Conservation (phyloP, 2,797 vertebrate genomes). For the Myotis vivesi region DNA sequence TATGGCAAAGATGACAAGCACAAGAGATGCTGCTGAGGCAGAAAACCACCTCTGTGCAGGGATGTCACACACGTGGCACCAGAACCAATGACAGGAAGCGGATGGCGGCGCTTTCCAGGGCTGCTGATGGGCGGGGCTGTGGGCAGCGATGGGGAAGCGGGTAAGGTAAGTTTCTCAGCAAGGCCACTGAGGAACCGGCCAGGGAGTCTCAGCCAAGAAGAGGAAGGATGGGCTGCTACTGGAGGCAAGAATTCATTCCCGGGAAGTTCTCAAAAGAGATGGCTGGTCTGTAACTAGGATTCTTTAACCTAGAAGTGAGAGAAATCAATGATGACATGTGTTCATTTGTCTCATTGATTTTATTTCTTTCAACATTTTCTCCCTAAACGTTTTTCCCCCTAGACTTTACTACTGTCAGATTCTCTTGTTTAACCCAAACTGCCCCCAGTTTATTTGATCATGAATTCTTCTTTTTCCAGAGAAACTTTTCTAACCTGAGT, state of each 20-base stretch:
- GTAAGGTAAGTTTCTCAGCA: not conserved
- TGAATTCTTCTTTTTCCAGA: not conserved
- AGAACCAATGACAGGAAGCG: not conserved
- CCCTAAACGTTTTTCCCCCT: not conserved
- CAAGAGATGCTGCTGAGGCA: not conserved
- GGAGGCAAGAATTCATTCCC: not conserved
- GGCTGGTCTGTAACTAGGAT: not conserved
- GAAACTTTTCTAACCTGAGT: not conserved
- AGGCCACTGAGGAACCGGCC: not conserved
- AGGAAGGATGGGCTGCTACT: not conserved
- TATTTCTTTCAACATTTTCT: constrained; percentile 27
- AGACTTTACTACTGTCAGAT: not conserved
- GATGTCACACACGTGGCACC: not conserved
- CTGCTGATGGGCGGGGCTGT: not conserved
- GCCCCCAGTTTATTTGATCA: not conserved
- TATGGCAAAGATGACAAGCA: not conserved
- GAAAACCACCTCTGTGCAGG: not conserved
- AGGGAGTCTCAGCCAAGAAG: not conserved
- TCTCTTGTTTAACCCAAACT: not conserved
- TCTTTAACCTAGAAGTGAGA: not conserved
- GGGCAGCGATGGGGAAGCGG: not conserved
- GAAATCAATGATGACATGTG: not conserved
- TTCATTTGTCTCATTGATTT: not conserved
- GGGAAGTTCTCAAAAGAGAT: not conserved
- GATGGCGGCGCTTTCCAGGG: not conserved